Evolutionary conservation across 1,140 invertebrate species (phyloP).

Genomic region (Schlechtendalia chinensis): DNA sequence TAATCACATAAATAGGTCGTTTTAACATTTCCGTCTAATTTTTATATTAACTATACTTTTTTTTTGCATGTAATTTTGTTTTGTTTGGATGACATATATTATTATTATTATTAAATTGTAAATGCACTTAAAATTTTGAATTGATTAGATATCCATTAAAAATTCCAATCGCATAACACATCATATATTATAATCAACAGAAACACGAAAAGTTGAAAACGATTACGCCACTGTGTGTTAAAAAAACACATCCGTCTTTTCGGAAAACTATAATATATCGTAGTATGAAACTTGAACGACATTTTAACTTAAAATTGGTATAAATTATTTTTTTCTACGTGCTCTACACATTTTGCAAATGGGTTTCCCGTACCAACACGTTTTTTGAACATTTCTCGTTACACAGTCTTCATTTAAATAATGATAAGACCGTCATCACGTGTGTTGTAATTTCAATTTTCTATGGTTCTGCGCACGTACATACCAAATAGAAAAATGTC

Average conservation of each 20-base stretch:
- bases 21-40: too few species aligned
- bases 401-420: neutral
- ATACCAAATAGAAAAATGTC: neutral
- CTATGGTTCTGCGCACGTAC: too few species aligned
- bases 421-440: neutral
- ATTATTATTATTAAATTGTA: too few species aligned
- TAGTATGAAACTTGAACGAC: neutral
- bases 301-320: constrained; percentile 7
- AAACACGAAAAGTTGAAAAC: neutral
- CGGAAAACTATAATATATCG: neutral
- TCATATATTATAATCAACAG: too few species aligned
- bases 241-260: neutral
- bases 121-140: too few species aligned
- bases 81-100: too few species aligned
- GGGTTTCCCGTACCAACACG: neutral
- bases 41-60: too few species aligned
- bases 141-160: too few species aligned
- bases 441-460: neutral
- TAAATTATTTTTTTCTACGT: constrained; percentile 4
- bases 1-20: too few species aligned
- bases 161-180: too few species aligned
- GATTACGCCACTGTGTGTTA: neutral
- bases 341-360: neutral
- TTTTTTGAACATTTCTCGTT: neutral
- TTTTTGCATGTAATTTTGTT: too few species aligned